Base-by-base conservation (phyloP, 2,113 vertebrate species). In the Aphelocoma coerulescens region DNA sequence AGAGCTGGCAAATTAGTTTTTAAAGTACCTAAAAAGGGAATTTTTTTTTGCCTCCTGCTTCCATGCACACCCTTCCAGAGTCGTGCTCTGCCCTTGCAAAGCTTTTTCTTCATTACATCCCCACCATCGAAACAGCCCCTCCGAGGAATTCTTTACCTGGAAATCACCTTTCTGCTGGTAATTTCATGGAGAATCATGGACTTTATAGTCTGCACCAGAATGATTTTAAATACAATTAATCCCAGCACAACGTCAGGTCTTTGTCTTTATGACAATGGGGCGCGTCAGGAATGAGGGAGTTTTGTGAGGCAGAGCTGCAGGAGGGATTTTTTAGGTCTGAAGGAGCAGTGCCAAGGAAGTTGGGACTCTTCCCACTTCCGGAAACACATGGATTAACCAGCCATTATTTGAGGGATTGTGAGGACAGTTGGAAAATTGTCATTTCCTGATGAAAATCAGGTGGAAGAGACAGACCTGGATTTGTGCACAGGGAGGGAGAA, bases 401-500 rank as follows among this genome's bases (percentile, higher is more conserved):
- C 16, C 61, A 9, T 33, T 27, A 24, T 35, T 30, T 15, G 10
- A 48, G 19, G 33, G 19, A 4, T 16, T 43, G 48, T 9, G 37
- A 14, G 32, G 67, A 61, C 13, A 22, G 2, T 13, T 33, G 18
- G 5, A 28, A 48, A 48, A 65, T 23, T 6, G 11, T 23, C 18
- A 16, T 65, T 80, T 61, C 86, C 41, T 83, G 8, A 6, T 24
- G 52, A 62, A 74, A 93, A 76, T 21, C 63, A 41, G 41, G 9
- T 11, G 44, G 48, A 20, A 51, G 26, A n/a, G 9, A 15, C 48
- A 66, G 46, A n/a, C 13, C 30, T 68, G 46, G 59, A 10, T 21
- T 22, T 4, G 3, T 46, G 46, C 61, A 6, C 0, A 0, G 28
- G 1, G 32, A 30, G 12, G 32, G 57, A 88, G 51, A 51, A 23